These are phyloP conservation scores for Podarcis siculus DNA, from an alignment of 2,797 vertebrate species.

Conservation along the genomic window DNA sequence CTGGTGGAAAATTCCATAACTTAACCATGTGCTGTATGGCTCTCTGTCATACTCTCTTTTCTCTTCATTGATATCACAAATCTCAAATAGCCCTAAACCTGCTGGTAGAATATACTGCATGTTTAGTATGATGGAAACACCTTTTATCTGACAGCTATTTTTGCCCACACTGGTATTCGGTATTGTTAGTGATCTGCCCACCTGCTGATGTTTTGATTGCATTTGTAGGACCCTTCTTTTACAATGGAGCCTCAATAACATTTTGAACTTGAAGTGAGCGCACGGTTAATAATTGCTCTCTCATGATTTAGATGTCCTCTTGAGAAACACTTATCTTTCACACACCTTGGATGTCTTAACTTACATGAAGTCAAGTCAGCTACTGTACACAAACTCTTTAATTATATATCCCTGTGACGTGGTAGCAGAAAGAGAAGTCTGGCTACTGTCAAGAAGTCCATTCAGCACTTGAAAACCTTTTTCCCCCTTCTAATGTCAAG, in stretches of 20 bases:
- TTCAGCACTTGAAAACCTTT: background rate
- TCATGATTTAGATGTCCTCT: slow-evolving; percentile 53
- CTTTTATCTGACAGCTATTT: background rate
- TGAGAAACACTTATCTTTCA: slow-evolving; percentile 53
- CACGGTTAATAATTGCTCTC: slow-evolving; percentile 8
- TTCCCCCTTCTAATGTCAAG: background rate
- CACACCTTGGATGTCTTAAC: slow-evolving; percentile 51
- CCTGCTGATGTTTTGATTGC: background rate
- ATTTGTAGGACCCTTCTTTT: background rate
- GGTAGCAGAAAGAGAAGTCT: slow-evolving; percentile 45
- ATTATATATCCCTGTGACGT: slow-evolving; percentile 56
- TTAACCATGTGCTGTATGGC: background rate
- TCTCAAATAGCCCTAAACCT: background rate
- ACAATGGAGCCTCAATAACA: background rate
- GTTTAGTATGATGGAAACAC: background rate
- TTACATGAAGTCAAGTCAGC: slow-evolving; percentile 54
- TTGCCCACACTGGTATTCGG: background rate
- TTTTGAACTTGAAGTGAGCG: background rate
- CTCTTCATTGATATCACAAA: background rate
- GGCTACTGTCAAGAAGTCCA: slow-evolving; percentile 61
- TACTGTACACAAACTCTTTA: slow-evolving; percentile 62
- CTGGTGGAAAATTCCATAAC: too few relatives aligned
- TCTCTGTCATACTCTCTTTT: background rate
- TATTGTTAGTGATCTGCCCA: background rate
- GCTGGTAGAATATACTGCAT: too few relatives aligned